Percentiles rank a stretch among this genome's conserved stretches.
phyloP scores from a whole-genome alignment of 2,888 invertebrate genomes.

The Amblyteles armatorius region DNA sequence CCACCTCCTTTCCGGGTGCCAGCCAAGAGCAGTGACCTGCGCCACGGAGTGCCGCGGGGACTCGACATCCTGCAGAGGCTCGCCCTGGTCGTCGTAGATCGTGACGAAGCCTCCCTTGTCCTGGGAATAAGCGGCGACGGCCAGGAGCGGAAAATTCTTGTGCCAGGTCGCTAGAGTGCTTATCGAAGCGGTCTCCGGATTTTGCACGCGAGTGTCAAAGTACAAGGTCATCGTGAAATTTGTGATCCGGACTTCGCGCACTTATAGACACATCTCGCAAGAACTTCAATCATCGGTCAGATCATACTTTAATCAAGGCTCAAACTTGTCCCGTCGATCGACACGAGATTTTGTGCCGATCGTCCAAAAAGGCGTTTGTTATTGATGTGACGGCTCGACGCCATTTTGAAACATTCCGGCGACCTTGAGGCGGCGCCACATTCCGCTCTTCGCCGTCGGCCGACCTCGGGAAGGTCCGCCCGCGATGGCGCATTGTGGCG shows the following conservation, averaged over 20 bases:
- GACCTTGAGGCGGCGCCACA: constrained; percentile 11
- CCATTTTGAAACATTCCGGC: constrained; percentile 54
- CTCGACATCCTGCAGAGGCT: constrained; percentile 90
- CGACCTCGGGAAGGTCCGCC: not conserved
- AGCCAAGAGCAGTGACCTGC: constrained; percentile 92
- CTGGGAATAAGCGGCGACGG: constrained; percentile 94
- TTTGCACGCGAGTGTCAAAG: constrained; percentile 93
- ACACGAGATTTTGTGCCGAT: not conserved
- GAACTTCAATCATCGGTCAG: not conserved
- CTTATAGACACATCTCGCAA: not conserved
- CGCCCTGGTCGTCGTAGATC: constrained; percentile 95
- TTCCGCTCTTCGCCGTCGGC: not conserved
- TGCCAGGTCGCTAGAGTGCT: constrained; percentile 95
- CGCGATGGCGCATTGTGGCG: not conserved
- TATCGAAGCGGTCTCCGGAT: constrained; percentile 90
- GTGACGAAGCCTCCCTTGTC: constrained; percentile 95
- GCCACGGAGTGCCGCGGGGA: constrained; percentile 91
- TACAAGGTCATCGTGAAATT: constrained; percentile 90
- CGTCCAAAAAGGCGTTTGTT: not conserved
- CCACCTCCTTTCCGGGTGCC: constrained; percentile 95
- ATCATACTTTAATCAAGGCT: not conserved
- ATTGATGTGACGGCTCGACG: constrained; percentile 33
- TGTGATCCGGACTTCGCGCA: not conserved
- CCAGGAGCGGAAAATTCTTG: constrained; percentile 91
- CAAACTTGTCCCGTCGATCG: not conserved